A percentile compares a stretch with the other conserved stretches of the same genome.
phyloP scores from a whole-genome alignment of 2,113 vertebrate genomes.

The Choloepus hoffmanni region DNA sequence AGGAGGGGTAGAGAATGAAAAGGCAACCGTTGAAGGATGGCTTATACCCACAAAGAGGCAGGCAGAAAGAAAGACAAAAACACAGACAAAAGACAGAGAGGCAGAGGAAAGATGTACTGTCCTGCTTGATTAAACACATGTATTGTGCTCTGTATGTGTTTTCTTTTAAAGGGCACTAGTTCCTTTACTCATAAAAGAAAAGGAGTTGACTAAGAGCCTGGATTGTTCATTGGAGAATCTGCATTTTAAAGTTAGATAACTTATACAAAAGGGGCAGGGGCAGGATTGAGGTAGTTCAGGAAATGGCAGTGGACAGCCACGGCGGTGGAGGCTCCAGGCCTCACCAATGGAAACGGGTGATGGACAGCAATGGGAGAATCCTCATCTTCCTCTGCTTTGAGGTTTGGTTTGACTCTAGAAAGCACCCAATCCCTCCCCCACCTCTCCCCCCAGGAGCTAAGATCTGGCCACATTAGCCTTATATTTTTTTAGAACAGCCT shows the following conservation, averaged over 20 bases:
- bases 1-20: neutral
- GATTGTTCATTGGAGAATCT: neutral
- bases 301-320: neutral
- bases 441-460: neutral
- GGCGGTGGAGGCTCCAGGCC: neutral
- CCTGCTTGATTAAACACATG: neutral
- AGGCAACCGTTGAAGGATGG: neutral
- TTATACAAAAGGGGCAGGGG: neutral
- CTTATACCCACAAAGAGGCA: neutral
- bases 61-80: neutral
- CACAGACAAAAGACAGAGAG: neutral
- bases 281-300: neutral
- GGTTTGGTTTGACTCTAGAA: neutral
- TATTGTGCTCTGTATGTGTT: neutral
- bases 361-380: neutral
- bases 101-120: neutral
- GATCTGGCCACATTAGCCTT: neutral
- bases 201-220: neutral
- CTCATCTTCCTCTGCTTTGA: neutral
- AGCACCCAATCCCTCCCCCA: too few relatives aligned
- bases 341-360: neutral
- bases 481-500: neutral
- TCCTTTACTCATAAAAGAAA: slow-evolving; percentile 40
- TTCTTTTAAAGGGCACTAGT: neutral
- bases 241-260: slow-evolving; percentile 32